Evolutionary conservation across 2,797 vertebrate genomes (phyloP).

Genomic region (Pempheris klunzingeri): DNA sequence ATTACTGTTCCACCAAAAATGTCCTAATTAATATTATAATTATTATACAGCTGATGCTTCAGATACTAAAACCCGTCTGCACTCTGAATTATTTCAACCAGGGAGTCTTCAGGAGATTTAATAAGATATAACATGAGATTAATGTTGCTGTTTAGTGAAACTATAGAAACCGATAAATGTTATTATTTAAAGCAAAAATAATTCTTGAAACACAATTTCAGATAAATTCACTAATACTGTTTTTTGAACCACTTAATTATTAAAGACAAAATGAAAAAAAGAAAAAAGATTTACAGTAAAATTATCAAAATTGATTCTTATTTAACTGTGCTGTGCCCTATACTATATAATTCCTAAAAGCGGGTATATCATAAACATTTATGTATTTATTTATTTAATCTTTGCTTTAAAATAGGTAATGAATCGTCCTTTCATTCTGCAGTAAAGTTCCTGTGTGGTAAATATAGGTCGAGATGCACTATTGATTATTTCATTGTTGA

Average conservation of each 20-base stretch:
- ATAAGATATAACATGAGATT: conserved; percentile 44
- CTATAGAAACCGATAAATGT: conserved; percentile 16
- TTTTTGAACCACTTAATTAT: background rate
- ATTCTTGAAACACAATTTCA: conserved; percentile 1
- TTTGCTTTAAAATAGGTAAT: background rate
- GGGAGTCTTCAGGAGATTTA: conserved; percentile 39
- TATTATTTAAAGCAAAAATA: conserved; percentile 31
- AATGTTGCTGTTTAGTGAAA: conserved; percentile 41
- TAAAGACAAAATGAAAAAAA: background rate
- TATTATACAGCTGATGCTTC: conserved; percentile 44
- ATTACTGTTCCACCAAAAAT: conserved; percentile 59
- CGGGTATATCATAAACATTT: background rate
- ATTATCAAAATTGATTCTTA: conserved; percentile 3
- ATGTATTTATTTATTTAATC: too few relatives aligned
- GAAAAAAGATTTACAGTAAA: background rate
- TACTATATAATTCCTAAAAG: background rate
- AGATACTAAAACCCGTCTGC: conserved; percentile 32
- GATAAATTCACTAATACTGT: background rate
- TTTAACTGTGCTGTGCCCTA: background rate
- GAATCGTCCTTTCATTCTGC: background rate
- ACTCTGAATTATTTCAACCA: conserved; percentile 34
- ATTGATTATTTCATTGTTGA: background rate
- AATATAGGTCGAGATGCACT: background rate
- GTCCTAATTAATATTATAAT: conserved; percentile 70
- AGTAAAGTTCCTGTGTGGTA: background rate